These are phyloP conservation scores for Rhinatrema bivittatum DNA, from an alignment of 2,797 vertebrate species.

Conservation along the genomic window DNA sequence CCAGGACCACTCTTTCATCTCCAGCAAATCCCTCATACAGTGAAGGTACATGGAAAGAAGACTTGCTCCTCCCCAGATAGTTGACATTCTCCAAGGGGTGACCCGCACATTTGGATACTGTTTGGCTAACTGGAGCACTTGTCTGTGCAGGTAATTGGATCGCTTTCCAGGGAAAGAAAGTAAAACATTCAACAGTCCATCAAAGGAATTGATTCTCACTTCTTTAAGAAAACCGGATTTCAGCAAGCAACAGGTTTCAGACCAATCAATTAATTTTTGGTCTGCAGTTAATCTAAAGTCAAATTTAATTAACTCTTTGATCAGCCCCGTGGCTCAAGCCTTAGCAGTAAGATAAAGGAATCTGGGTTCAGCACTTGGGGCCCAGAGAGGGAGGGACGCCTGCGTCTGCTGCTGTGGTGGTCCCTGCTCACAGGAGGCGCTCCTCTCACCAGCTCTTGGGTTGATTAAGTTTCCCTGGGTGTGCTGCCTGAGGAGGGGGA, in stretches of 20 bases:
- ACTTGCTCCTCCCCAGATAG: conserved; percentile 97
- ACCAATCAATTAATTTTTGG: not conserved
- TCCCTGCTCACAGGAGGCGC: no score
- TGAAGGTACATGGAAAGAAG: conserved; percentile 93
- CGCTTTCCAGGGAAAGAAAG: conserved; percentile 59
- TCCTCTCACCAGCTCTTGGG: no score
- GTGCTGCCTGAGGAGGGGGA: no score
- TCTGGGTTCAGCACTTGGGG: no score
- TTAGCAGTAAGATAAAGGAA: no score
- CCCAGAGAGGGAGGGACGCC: no score
- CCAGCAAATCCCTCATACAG: conserved; percentile 87
- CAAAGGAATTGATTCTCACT: not conserved
- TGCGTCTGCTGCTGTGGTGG: no score
- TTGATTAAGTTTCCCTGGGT: no score
- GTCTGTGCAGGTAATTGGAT: conserved; percentile 88
- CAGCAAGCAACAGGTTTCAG: not conserved
- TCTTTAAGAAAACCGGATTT: not conserved
- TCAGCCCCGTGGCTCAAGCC: no score
- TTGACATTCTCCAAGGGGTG: conserved; percentile 94
- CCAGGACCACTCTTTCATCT: conserved; percentile 94
- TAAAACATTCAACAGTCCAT: conserved; percentile 9
- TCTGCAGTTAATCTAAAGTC: no score
- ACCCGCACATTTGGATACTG: conserved; percentile 86
- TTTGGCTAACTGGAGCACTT: conserved; percentile 71
- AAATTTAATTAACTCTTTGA: no score